phyloP scores from a whole-genome alignment of 1,140 invertebrate species.

The Musca domestica region DNA sequence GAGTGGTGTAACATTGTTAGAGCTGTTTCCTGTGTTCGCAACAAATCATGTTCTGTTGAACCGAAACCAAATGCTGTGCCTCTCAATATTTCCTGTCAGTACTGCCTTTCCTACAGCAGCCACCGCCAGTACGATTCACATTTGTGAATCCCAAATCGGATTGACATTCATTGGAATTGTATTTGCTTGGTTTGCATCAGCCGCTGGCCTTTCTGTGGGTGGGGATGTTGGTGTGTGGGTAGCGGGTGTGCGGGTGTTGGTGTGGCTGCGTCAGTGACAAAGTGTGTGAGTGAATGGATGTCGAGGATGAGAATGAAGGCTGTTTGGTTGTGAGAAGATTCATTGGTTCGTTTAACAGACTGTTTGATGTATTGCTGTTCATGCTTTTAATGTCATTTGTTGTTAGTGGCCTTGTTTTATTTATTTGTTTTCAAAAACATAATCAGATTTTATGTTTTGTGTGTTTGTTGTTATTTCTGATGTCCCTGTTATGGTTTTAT shows the following conservation, averaged over 20 bases:
- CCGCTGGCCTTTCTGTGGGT: too few relatives aligned
- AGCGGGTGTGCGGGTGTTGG: too few relatives aligned
- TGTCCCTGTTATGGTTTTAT: neutral
- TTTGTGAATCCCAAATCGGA: constrained; percentile 1
- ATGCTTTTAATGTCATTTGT: neutral
- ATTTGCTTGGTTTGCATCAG: neutral
- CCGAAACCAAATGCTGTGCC: neutral
- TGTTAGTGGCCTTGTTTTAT: neutral
- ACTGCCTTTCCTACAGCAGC: too few relatives aligned
- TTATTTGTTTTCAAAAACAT: constrained; percentile 15
- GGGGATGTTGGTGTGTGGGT: too few relatives aligned
- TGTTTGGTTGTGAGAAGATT: too few relatives aligned
- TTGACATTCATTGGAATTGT: constrained; percentile 15
- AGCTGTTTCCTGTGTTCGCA: constrained; percentile 12
- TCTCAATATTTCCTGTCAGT: constrained; percentile 18
- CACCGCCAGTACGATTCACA: too few relatives aligned
- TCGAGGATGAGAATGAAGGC: too few relatives aligned
- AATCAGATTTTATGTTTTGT: constrained; percentile 14
- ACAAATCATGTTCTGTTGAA: constrained; percentile 12
- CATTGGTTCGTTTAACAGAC: too few relatives aligned
- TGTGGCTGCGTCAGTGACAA: too few relatives aligned
- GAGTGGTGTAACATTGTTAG: constrained; percentile 3
- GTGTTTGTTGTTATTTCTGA: neutral
- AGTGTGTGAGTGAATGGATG: too few relatives aligned
- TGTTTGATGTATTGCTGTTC: neutral